These are phyloP conservation scores for Puntigrus tetrazona DNA, from an alignment of 2,113 vertebrate species.

Conservation along the genomic window DNA sequence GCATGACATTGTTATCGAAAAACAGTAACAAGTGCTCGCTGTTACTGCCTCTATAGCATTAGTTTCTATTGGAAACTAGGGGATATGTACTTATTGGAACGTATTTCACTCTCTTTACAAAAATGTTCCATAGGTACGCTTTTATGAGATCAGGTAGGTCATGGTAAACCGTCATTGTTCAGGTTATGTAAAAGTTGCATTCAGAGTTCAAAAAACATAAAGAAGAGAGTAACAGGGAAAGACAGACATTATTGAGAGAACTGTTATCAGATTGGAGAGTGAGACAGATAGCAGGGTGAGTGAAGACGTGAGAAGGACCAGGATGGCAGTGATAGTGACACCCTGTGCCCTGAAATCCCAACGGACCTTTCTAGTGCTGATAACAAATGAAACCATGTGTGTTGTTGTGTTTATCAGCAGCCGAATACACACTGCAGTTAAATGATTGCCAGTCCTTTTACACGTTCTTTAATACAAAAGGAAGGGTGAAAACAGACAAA, in stretches of 20 bases:
- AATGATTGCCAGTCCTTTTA: neutral
- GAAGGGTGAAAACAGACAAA: neutral
- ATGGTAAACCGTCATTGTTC: neutral
- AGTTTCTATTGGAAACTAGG: too few species aligned
- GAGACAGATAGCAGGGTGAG: neutral
- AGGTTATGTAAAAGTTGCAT: neutral
- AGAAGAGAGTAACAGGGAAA: neutral
- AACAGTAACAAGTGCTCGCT: too few species aligned
- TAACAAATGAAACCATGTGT: neutral
- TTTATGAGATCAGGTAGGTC: too few species aligned
- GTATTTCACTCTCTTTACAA: too few species aligned
- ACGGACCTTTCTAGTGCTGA: neutral
- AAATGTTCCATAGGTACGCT: too few species aligned
- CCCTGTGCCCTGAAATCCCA: neutral
- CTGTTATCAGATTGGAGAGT: neutral
- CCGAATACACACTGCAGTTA: neutral
- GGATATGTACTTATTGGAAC: too few species aligned
- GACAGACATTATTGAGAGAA: neutral
- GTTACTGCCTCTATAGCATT: too few species aligned
- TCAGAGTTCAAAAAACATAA: neutral
- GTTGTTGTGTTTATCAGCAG: neutral
- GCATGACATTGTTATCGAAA: too few species aligned
- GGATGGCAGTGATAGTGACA: slow-evolving; percentile 4
- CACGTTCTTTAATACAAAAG: too few species aligned
- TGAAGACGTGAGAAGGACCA: neutral